Evolutionary conservation across 2,888 invertebrate species (phyloP).

Genomic region (Erannis defoliaria): DNA sequence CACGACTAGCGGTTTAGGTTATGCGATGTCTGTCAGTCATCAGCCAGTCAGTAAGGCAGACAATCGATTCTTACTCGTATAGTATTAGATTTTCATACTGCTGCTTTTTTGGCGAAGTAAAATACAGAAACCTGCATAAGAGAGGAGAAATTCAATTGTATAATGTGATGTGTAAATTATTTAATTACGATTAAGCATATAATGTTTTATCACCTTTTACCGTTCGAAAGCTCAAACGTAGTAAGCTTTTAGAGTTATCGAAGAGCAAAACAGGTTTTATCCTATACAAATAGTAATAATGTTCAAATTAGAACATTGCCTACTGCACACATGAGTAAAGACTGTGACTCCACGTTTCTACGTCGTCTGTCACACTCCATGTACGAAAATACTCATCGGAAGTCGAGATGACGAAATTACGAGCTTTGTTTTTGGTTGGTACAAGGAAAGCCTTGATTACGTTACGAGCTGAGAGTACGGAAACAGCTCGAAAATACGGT

Average conservation of each 20-base stretch:
- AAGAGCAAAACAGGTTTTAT: neutral
- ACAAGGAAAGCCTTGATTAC: constrained; percentile 33
- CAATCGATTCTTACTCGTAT: no score
- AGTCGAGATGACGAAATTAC: constrained; percentile 47
- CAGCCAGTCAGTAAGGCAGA: no score
- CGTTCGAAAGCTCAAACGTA: no score
- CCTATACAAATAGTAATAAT: neutral
- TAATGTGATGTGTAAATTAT: no score
- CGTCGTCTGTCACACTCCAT: constrained; percentile 57
- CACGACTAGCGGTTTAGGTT: no score
- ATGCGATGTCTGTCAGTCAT: no score
- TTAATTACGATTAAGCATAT: no score
- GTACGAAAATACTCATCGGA: constrained; percentile 54
- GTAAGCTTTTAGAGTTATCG: neutral
- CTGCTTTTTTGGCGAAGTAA: no score
- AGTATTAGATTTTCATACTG: no score
- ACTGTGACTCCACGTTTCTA: constrained; percentile 51
- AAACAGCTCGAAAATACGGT: constrained; percentile 17
- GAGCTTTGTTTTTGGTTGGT: constrained; percentile 43
- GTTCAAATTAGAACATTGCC: neutral
- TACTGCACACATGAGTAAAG: neutral
- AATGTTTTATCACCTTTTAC: no score
- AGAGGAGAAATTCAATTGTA: no score
- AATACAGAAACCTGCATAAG: no score
- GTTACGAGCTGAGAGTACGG: constrained; percentile 20